These are phyloP conservation scores for Myopa tessellatipennis DNA, from an alignment of 2,888 invertebrate genomes.

Conservation along the genomic window DNA sequence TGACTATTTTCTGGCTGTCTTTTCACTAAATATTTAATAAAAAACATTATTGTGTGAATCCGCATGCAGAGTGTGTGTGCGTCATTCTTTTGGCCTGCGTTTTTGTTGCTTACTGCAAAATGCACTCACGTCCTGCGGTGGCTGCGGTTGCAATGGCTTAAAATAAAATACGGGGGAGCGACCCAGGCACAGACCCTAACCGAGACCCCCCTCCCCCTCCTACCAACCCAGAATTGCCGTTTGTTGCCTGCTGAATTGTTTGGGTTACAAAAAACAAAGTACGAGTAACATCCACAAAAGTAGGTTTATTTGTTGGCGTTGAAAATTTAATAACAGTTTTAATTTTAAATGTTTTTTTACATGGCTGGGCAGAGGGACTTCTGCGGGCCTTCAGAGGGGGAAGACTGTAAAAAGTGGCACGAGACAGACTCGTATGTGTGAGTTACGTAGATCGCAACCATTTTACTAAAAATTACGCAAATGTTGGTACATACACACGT, in stretches of 20 bases:
- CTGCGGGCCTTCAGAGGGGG: neutral
- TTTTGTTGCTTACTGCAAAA: conserved; percentile 41
- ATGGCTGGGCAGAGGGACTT: too few relatives aligned
- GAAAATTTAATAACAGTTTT: too few relatives aligned
- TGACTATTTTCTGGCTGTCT: conserved; percentile 5
- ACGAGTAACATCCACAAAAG: neutral
- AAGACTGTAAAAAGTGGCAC: neutral
- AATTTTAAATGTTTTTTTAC: neutral
- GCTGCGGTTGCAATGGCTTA: conserved; percentile 61
- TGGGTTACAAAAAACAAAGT: neutral
- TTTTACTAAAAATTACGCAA: too few relatives aligned
- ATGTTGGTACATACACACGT: too few relatives aligned
- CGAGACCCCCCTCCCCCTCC: neutral
- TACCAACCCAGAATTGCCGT: neutral
- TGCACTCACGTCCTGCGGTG: conserved; percentile 50
- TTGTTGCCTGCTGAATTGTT: neutral
- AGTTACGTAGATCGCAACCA: neutral
- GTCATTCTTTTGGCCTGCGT: neutral
- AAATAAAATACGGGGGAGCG: conserved; percentile 47
- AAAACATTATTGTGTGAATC: conserved; percentile 34
- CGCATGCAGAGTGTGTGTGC: conserved; percentile 24
- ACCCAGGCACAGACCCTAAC: neutral
- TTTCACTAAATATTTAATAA: conserved; percentile 37
- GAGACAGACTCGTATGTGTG: neutral
- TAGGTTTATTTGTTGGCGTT: too few relatives aligned